A percentile compares a stretch with the other conserved stretches of the same genome.
Conservation (phyloP, 2,888 invertebrate genomes). For the Agrenia bidenticulata region DNA sequence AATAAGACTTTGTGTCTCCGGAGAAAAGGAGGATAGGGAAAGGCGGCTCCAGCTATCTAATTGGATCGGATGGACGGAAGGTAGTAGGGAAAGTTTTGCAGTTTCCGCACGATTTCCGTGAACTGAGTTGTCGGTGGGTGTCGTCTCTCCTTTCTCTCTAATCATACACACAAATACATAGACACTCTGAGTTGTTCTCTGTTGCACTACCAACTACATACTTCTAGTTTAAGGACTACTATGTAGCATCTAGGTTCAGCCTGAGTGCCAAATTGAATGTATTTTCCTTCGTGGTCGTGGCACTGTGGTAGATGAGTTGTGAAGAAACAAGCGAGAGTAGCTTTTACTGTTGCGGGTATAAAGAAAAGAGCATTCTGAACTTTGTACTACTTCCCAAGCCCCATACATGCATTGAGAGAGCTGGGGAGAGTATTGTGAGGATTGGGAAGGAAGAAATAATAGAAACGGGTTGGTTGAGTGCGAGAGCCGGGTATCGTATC, state of each 20-base stretch:
- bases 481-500: constrained; percentile 3
- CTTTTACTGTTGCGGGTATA: too few relatives aligned
- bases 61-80: constrained; percentile 53
- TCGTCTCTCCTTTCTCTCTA: constrained; percentile 13
- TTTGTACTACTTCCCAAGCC: neutral
- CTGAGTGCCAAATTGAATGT: too few relatives aligned
- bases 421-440: neutral
- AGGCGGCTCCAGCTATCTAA: constrained; percentile 51
- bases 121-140: constrained; percentile 11
- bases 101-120: constrained; percentile 53
- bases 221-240: too few relatives aligned
- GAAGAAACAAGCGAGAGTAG: too few relatives aligned
- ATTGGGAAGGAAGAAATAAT: too few relatives aligned
- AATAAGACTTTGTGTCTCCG: constrained; percentile 20
- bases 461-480: constrained; percentile 17
- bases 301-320: too few relatives aligned
- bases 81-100: constrained; percentile 53
- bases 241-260: too few relatives aligned
- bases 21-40: constrained; percentile 35
- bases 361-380: too few relatives aligned
- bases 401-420: neutral
- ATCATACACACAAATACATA: neutral
- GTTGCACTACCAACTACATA: constrained; percentile 16
- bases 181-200: neutral
- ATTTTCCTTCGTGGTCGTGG: too few relatives aligned